Base-by-base conservation (phyloP, 2,888 invertebrate species). In the Phytoseiulus persimilis region DNA sequence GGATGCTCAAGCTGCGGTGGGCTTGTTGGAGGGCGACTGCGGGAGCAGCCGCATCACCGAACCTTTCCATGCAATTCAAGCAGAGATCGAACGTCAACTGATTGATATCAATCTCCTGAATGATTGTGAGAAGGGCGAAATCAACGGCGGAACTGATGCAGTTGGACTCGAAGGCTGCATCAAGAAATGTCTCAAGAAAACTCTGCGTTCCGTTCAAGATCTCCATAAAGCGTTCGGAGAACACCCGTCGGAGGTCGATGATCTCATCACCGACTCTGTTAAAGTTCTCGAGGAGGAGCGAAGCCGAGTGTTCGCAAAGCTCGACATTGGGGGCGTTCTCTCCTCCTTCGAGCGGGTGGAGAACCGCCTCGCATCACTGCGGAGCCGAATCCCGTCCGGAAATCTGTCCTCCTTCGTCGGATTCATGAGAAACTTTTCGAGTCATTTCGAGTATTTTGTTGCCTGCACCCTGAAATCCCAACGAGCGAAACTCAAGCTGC, bases 401-500 rank as follows among this genome's bases (percentile, higher is more conserved):
- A 87, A 87, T 87, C 87, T 87, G 2, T 11, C n/a, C n/a, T 32
- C 87, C n/a, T 87, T 87, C 32, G 45, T 45, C 0, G 87, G 31
- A 45, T 87, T 87, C 33, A 87, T 87, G 87, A 18, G 31, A 33
- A 87, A 87, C 87, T 87, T 87, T 18, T 87, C 87, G 87, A n/a
- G 32, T 33, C 32, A 87, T 87, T 33, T 87, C 87, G 87, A 87
- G 87, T 45, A 87, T 32, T 33, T 45, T 28, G 32, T 87, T 32
- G 87, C 87, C 33, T 87, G 87, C 45, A n/a, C 87, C 45, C 39
- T 87, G 2, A 87, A 87, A 33, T 33, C 87, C 0, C 87, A 87
- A 87, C 87, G 87, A 87, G 87, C 87, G 45, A 87, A 87, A n/a
- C 83, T 90, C 14, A 90, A 28, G 9, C 83, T 90, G 45, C 32